Percentiles rank a stretch among this genome's conserved stretches.
phyloP scores from a whole-genome alignment of 1,140 invertebrate species.

The Teleopsis dalmanni region DNA sequence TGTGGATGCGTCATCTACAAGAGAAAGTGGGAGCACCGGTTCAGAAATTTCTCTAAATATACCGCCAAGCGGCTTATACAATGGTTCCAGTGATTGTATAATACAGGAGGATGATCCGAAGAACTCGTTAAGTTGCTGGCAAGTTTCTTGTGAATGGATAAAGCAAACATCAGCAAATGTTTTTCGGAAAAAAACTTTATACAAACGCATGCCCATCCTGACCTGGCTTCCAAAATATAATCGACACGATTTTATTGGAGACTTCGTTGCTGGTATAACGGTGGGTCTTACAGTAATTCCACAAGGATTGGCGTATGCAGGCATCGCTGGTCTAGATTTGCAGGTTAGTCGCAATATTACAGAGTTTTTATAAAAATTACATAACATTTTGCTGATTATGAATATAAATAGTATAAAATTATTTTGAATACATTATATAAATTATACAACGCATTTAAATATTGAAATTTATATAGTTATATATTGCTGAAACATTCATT shows the following conservation, averaged over 20 bases:
- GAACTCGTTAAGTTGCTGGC: conserved; percentile 3
- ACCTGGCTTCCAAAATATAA: conserved; percentile 70
- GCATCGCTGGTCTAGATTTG: conserved; percentile 69
- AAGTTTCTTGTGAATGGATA: conserved; percentile 5
- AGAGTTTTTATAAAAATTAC: no score
- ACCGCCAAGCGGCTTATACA: conserved; percentile 34
- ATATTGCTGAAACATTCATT: no score
- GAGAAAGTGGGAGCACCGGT: conserved; percentile 5
- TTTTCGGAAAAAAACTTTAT: conserved; percentile 55
- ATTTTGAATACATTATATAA: no score
- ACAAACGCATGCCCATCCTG: conserved; percentile 64
- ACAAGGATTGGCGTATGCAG: conserved; percentile 76
- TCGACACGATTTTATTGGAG: conserved; percentile 54
- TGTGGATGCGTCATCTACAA: not conserved
- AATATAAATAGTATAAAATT: no score
- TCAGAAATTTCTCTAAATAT: conserved; percentile 36
- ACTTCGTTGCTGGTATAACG: conserved; percentile 79
- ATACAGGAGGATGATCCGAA: conserved; percentile 27
- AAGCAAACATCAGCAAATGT: conserved; percentile 21
- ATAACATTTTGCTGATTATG: no score
- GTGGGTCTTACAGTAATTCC: conserved; percentile 78
- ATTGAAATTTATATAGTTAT: no score
- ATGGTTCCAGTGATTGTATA: conserved; percentile 34
- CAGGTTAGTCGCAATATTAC: no score
- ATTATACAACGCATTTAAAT: no score